phyloP scores from a whole-genome alignment of 2,888 invertebrate genomes.

The Rosalia funebris region DNA sequence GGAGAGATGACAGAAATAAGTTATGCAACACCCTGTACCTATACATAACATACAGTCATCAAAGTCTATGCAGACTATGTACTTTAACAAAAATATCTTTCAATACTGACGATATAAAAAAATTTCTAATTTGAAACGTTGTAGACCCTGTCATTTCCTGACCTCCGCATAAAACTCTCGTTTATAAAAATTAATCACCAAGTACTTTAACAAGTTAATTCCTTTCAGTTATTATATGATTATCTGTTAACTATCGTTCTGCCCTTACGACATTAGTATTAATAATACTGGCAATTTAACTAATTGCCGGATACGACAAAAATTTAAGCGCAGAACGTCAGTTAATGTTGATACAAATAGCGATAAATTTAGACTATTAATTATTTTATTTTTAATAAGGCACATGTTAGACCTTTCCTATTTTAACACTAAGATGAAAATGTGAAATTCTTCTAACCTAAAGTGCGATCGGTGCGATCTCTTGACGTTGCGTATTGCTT shows the following conservation, averaged over 20 bases:
- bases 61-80: too few relatives aligned
- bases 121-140: too few relatives aligned
- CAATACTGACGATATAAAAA: too few relatives aligned
- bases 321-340: not conserved
- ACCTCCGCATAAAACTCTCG: not conserved
- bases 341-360: not conserved
- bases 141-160: not conserved
- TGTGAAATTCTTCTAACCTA: too few relatives aligned
- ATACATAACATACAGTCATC: too few relatives aligned
- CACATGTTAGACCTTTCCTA: slow-evolving; percentile 44
- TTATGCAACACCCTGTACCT: too few relatives aligned
- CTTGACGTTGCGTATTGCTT: too few relatives aligned
- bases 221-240: not conserved
- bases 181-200: slow-evolving; percentile 3
- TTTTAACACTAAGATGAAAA: slow-evolving; percentile 13
- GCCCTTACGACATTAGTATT: too few relatives aligned
- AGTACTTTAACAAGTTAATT: not conserved
- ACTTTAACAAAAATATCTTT: too few relatives aligned
- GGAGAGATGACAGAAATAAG: too few relatives aligned
- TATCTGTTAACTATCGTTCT: not conserved
- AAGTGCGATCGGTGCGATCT: too few relatives aligned
- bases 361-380: not conserved
- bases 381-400: slow-evolving; percentile 30
- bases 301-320: not conserved
- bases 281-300: too few relatives aligned